Percentiles rank a stretch among this genome's conserved stretches.
Evolutionary conservation across 2,888 invertebrate species (phyloP).

Genomic region (Lithosia quadra): DNA sequence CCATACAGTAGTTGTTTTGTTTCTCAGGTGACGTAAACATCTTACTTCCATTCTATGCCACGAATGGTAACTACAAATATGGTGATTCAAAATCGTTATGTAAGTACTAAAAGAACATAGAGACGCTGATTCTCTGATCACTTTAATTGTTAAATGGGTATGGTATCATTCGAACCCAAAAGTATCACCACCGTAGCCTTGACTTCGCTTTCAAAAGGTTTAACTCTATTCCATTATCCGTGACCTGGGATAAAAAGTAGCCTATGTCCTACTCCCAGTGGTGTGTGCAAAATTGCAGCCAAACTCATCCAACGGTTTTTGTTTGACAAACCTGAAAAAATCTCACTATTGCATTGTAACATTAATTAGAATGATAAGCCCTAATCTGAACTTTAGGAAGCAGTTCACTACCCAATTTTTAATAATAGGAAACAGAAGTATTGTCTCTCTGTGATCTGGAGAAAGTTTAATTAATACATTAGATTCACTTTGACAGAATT

Average conservation of each 20-base stretch:
- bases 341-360: not conserved
- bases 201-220: not conserved
- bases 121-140: not conserved
- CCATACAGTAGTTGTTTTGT: not conserved
- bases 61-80: constrained; percentile 67
- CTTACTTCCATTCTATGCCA: constrained; percentile 54
- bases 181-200: not conserved
- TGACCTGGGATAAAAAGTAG: not conserved
- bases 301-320: not conserved
- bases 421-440: too few species aligned
- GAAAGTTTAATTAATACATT: not conserved
- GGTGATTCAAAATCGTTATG: constrained; percentile 78
- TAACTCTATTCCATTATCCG: not conserved
- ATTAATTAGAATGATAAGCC: not conserved
- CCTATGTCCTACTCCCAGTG: not conserved
- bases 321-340: not conserved
- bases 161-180: not conserved
- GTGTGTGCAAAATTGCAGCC: not conserved
- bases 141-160: not conserved
- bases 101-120: constrained; percentile 56
- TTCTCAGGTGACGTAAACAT: constrained; percentile 67
- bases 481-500: too few species aligned
- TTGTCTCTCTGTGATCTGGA: not conserved
- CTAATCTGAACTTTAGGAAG: not conserved
- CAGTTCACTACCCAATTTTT: too few species aligned